These are phyloP conservation scores for pig (Sus scrofa) DNA, from an alignment of 2,113 vertebrate genomes.

Conservation along the genomic window T2T-Sscrofa CM000827.6:51310501-51311000, in stretches of 20 bases:
- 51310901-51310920: neutral
- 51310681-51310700: neutral
- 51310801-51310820: neutral
- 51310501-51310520: neutral
- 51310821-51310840: neutral
- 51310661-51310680: neutral
- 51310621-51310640: constrained; percentile 49
- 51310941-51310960: too few relatives aligned
- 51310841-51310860: neutral
- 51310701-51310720: neutral
- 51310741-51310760: neutral
- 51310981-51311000: too few relatives aligned
- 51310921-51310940: too few relatives aligned
- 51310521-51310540: neutral
- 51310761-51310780: neutral
- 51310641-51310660: too few relatives aligned
- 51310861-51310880: neutral
- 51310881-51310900: neutral
- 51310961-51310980: too few relatives aligned
- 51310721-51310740: neutral
- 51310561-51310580: neutral
- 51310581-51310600: neutral
- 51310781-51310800: neutral
- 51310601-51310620: neutral
- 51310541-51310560: neutral